These are phyloP conservation scores for Scomberomorus guttatus DNA, from an alignment of 2,797 vertebrate genomes.

Conservation along the genomic window DNA sequence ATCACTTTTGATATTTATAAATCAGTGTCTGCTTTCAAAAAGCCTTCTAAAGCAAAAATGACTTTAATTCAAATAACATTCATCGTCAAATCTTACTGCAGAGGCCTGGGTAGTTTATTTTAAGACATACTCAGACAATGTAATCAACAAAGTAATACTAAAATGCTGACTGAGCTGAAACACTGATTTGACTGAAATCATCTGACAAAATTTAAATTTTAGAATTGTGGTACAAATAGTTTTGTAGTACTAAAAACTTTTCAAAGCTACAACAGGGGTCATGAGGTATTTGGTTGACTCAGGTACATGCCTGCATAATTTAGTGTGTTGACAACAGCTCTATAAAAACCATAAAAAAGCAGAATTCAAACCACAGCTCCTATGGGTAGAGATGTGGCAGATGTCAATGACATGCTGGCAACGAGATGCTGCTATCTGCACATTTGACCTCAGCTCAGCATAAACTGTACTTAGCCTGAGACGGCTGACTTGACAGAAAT, in stretches of 20 bases:
- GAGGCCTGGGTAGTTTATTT: neutral
- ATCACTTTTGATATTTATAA: too few relatives aligned
- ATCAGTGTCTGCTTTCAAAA: constrained; percentile 16
- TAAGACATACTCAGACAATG: neutral
- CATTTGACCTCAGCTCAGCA: constrained; percentile 32
- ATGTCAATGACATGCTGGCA: constrained; percentile 51
- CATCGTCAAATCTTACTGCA: neutral
- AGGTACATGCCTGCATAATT: neutral
- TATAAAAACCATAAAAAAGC: constrained; percentile 10
- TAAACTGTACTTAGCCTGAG: constrained; percentile 40
- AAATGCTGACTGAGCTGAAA: neutral
- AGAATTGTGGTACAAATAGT: neutral
- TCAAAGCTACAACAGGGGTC: neutral
- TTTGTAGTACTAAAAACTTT: neutral
- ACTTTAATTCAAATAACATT: neutral
- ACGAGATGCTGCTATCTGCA: constrained; percentile 20
- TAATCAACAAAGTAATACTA: neutral
- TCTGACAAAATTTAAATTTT: neutral
- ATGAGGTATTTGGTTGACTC: neutral
- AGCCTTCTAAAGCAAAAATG: neutral
- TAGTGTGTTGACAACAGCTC: neutral
- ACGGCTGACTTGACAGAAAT: constrained; percentile 53
- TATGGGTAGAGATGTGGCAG: constrained; percentile 14
- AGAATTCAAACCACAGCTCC: neutral
- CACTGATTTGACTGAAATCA: neutral